Evolutionary conservation across 2,888 invertebrate genomes (phyloP), one percentile per base, ranked within the genome.

Genomic region (Campopleginae sp.): DNA sequence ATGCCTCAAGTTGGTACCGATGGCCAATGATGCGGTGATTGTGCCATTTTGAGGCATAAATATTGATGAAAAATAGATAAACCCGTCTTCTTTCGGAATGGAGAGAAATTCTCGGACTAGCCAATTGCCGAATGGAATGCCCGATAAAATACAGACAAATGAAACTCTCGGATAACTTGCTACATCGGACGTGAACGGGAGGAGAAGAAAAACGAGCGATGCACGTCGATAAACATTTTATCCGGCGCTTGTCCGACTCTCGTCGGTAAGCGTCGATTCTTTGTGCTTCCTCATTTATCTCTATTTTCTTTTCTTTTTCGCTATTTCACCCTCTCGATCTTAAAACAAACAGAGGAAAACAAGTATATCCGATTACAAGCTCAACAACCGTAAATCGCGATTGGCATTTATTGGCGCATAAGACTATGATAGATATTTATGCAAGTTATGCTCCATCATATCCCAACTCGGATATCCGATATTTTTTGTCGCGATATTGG

Each of bases 301-400:
- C 27, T 77, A 27, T 46, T 44, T 66, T 38, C 51, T 33, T 48
- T 27, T 75, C 82, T 82, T 71, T 75, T 71, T 80, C 83, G 74
- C 72, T 66, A 70, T 51, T 65, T 44, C 63, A 54, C 77, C 58
- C 68, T 61, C 74, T 74, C 17, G 38, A 38, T 79, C 58, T 74
- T 42, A 19, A 65, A 46, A 68, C 66, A 51, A 44, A 68, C 17
- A 38, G 70, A 65, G 23, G 46, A 42, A 66, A 77, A 46, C 48
- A 61, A 63, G 66, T 63, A 65, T 51, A 80, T 78, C 72, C 61
- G 72, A 76, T 76, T 77, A 48, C 58, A 54, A 54, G 63, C 71
- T 86, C 82, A 81, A 71, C 83, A 79, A 70, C 80, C 83, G 81
- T 83, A 76, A 86, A 85, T 85, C 76, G 71, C 66, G 85, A 86